Percentiles rank a stretch among this genome's conserved stretches.
Evolutionary conservation across 2,888 invertebrate species (phyloP).

Genomic region (Uropetala carovei): DNA sequence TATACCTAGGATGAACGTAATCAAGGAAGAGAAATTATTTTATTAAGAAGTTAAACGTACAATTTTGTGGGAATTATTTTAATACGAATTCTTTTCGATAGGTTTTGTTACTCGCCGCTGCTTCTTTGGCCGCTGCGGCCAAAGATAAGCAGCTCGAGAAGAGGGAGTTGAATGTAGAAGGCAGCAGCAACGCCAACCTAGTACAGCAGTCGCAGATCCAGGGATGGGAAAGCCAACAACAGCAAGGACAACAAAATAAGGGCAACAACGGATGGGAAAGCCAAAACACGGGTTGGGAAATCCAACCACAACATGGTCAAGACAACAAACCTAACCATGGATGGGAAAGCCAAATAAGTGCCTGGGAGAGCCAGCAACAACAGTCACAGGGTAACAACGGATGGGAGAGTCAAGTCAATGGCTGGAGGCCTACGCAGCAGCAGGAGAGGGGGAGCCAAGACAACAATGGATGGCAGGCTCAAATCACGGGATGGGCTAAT

Average conservation of each 20-base stretch:
- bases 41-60: too few relatives aligned
- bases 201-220: background rate
- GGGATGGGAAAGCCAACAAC: background rate
- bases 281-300: background rate
- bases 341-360: too few relatives aligned
- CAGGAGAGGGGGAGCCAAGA: background rate
- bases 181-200: background rate
- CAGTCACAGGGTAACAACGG: background rate
- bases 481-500: constrained; percentile 9
- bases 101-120: constrained; percentile 13
- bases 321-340: background rate
- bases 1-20: too few relatives aligned
- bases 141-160: constrained; percentile 23
- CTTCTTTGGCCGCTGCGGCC: background rate
- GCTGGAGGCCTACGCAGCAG: too few relatives aligned
- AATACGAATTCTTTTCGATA: background rate
- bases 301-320: background rate
- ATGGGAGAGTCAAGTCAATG: background rate
- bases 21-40: too few relatives aligned
- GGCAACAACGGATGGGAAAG: too few relatives aligned
- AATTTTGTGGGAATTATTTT: too few relatives aligned
- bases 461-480: background rate
- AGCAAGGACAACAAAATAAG: background rate
- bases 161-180: too few relatives aligned
- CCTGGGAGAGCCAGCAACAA: background rate